A percentile compares a stretch with the other conserved stretches of the same genome.
These are phyloP conservation scores for Drosophila anceps DNA, from an alignment of 2,888 invertebrate genomes.

Conservation along the genomic window DNA sequence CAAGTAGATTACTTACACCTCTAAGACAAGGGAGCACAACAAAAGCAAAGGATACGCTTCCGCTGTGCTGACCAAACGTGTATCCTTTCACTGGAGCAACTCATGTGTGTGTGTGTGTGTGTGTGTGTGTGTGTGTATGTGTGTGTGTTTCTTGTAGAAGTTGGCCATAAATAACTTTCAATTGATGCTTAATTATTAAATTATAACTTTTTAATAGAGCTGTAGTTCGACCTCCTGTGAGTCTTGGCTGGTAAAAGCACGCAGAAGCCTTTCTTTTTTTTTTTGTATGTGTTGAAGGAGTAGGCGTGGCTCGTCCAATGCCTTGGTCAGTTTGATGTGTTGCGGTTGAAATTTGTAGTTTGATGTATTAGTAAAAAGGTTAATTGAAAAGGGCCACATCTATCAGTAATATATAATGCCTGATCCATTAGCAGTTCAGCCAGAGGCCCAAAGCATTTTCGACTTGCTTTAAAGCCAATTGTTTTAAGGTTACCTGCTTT, in stretches of 20 bases:
- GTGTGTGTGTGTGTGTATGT: background rate
- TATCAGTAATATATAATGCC: background rate
- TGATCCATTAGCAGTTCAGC: constrained; percentile 45
- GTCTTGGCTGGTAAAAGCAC: background rate
- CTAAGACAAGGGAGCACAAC: background rate
- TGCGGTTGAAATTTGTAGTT: constrained; percentile 47
- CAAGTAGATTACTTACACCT: background rate
- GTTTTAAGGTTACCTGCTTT: constrained; percentile 41
- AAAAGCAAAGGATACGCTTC: constrained; percentile 31
- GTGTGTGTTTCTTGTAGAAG: constrained; percentile 16
- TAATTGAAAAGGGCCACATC: background rate
- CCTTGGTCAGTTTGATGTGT: constrained; percentile 61
- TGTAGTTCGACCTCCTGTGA: constrained; percentile 37
- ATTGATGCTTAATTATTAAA: constrained; percentile 69
- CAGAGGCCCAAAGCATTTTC: constrained; percentile 31
- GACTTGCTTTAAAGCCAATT: constrained; percentile 21
- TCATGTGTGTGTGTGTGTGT: background rate
- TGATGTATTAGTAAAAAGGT: constrained; percentile 63
- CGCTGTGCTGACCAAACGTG: constrained; percentile 27
- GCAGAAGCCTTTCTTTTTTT: background rate
- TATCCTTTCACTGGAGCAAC: background rate
- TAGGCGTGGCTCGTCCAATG: constrained; percentile 25
- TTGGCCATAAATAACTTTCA: constrained; percentile 54
- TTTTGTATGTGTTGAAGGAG: too few species aligned
- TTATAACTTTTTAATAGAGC: constrained; percentile 57